Base-by-base conservation (phyloP, 2,113 vertebrate species). In the Stegastes partitus region DNA sequence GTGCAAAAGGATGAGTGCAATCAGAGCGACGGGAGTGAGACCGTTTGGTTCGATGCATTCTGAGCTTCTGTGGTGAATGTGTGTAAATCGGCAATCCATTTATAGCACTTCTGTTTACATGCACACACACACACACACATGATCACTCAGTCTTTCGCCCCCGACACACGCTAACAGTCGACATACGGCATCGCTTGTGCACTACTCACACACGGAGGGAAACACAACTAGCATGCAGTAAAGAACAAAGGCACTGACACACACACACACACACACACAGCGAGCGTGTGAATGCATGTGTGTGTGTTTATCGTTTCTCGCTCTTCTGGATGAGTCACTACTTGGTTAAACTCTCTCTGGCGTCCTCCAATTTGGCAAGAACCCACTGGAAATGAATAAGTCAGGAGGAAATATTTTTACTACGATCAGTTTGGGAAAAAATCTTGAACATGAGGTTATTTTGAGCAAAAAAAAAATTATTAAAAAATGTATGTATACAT, bases 331-430 rank as follows among this genome's bases (percentile, higher is more conserved):
- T 7, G 23, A 67, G 23, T 91, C 84, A 94, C 74, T 85, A 88
- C 87, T 95, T 97, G 2, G 94, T 94, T 63, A 96, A 94, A 88
- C 76, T 96, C 22, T 99, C 97, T 91, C 96, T 96, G 34, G 96
- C 97, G 81, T 99, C 97, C 89, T 98, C 96, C 77, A 99, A 86
- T 86, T 97, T 98, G 85, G 93, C 80, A 51, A 99, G 96, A 82
- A 99, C 97, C 98, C 98, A 99, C 98, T 99, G 94, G 74, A 49
- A 39, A 78, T 57, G 74, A 49, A 57, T 22, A 53, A 63, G 62
- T 59, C 28, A 54, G 14, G 64, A 9, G 2, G 6, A 12, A 26
- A 37, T 19, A 51, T 49, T 66, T 58, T 49, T 3, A 56, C 4
- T 26, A n/a, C 0, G 25, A 12, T n/a, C 0, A 12, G n/a, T n/a